A percentile compares a stretch with the other conserved stretches of the same genome.
Conservation (phyloP, 1,140 invertebrate species). For the Popillia japonica region DNA sequence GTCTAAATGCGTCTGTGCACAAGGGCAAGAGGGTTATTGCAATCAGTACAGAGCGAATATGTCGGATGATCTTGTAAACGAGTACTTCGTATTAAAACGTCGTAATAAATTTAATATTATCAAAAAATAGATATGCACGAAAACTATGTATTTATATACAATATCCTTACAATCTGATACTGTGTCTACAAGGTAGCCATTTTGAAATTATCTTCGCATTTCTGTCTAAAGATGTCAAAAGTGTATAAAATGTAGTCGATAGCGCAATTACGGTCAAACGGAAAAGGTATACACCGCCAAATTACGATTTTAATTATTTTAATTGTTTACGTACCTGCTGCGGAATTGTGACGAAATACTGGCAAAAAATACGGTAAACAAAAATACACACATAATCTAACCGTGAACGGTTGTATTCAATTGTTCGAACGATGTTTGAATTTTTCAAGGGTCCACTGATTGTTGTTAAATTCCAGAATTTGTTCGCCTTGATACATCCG, state of each 20-base stretch:
- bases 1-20: constrained; percentile 53
- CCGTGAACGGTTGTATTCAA: neutral
- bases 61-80: constrained; percentile 4
- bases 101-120: constrained; percentile 34
- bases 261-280: constrained; percentile 16
- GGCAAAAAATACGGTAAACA: constrained; percentile 38
- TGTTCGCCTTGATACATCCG: neutral
- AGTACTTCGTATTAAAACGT: constrained; percentile 22
- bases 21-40: constrained; percentile 48
- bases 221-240: constrained; percentile 31
- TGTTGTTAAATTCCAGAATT: constrained; percentile 2
- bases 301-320: constrained; percentile 19
- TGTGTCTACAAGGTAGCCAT: constrained; percentile 32
- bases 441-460: constrained; percentile 31
- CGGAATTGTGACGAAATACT: constrained; percentile 34
- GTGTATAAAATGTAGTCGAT: neutral
- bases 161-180: constrained; percentile 16
- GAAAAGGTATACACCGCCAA: neutral
- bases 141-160: constrained; percentile 34
- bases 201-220: constrained; percentile 24
- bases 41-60: constrained; percentile 21
- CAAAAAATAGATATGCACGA: constrained; percentile 34
- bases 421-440: constrained; percentile 20
- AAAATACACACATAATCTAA: constrained; percentile 34
- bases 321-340: constrained; percentile 34